Conservation (phyloP, 2,797 vertebrate species). For the Vireo griseus region DNA sequence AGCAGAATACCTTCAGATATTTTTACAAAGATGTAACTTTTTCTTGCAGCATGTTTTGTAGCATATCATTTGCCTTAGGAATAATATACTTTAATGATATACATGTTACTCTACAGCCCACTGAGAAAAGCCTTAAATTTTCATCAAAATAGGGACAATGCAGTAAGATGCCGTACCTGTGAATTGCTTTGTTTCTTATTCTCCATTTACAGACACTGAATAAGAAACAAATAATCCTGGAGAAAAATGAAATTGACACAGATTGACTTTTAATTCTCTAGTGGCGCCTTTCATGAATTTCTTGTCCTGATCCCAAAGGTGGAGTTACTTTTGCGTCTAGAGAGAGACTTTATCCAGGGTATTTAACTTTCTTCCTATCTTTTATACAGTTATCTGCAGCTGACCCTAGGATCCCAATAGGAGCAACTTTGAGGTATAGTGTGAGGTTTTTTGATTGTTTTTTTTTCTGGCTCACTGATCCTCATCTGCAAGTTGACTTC, state of each 20-base stretch:
- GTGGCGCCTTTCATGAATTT: background rate
- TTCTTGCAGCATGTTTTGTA: background rate
- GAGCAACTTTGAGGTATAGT: background rate
- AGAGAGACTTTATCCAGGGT: background rate
- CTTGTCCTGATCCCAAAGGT: background rate
- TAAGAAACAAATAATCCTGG: background rate
- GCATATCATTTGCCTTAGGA: background rate
- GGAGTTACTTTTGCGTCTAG: background rate
- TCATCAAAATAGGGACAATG: background rate
- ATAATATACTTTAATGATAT: background rate
- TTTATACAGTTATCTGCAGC: slow-evolving; percentile 32
- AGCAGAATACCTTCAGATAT: background rate
- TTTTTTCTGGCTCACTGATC: background rate
- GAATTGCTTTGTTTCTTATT: background rate
- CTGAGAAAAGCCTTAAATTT: background rate
- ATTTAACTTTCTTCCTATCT: slow-evolving; percentile 33
- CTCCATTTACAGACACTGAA: background rate
- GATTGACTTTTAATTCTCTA: background rate
- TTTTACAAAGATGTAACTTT: background rate
- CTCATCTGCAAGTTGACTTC: background rate
- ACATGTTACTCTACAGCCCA: fast-evolving
- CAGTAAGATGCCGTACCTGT: background rate
- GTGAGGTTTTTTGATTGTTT: fast-evolving
- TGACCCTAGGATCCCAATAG: background rate
- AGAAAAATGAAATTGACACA: background rate